Conservation (phyloP, 2,797 vertebrate genomes). For the Paedocypris micromegethes region DNA sequence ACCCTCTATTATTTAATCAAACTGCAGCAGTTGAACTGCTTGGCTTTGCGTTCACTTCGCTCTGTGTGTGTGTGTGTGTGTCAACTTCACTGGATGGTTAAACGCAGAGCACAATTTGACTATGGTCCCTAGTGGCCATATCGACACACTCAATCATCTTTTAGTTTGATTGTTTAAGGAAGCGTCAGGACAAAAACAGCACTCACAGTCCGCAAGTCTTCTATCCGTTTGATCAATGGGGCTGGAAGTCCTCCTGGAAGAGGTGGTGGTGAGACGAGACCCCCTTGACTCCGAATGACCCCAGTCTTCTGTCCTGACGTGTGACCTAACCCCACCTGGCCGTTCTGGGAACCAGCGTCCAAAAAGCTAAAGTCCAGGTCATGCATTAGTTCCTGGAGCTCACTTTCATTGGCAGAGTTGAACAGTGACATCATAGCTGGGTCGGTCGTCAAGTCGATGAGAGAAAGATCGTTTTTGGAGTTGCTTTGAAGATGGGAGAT, state of each 20-base stretch:
- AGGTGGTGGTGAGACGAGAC: constrained; percentile 76
- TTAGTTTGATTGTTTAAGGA: no score
- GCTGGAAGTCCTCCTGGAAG: constrained; percentile 86
- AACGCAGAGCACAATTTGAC: no score
- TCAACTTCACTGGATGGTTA: no score
- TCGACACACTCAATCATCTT: no score
- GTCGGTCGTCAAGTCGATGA: constrained; percentile 72
- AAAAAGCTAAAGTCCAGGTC: constrained; percentile 85
- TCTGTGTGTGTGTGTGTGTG: no score
- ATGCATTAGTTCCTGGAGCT: constrained; percentile 86
- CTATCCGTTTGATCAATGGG: constrained; percentile 88
- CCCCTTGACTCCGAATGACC: constrained; percentile 65
- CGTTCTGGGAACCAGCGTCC: constrained; percentile 78
- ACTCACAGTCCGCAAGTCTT: constrained; percentile 87
- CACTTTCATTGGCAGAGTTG: constrained; percentile 86
- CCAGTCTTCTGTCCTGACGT: constrained; percentile 47
- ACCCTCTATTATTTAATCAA: no score
- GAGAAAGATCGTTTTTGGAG: constrained; percentile 55
- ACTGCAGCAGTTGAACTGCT: no score
- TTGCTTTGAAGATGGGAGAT: constrained; percentile 54
- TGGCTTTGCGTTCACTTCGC: no score
- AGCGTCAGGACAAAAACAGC: not conserved
- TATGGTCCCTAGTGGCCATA: no score
- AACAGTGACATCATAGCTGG: constrained; percentile 89
- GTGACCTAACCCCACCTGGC: constrained; percentile 53